These are phyloP conservation scores for Platysternon megacephalum DNA, from an alignment of 2,113 vertebrate genomes.

Conservation along the genomic window DNA sequence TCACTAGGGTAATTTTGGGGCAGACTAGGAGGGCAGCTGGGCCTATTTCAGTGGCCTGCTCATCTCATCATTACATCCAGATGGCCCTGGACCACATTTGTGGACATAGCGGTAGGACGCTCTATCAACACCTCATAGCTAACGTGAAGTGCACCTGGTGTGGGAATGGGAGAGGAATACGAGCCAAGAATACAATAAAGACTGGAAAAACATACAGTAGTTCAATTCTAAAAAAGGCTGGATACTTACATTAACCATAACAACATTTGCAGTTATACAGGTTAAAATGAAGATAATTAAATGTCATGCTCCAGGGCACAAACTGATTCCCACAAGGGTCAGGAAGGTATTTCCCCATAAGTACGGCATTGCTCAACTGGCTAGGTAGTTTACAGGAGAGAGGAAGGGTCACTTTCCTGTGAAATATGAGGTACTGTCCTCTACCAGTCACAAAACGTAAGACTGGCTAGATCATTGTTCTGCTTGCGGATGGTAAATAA, in stretches of 20 bases:
- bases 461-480: neutral
- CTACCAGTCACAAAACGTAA: neutral
- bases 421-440: neutral
- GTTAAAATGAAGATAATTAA: neutral
- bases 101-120: neutral
- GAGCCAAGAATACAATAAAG: neutral
- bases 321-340: neutral
- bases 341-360: neutral
- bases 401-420: neutral
- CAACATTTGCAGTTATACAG: neutral
- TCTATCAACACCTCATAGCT: neutral
- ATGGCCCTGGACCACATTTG: neutral
- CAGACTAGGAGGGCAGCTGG: too few relatives aligned
- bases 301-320: neutral
- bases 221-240: neutral
- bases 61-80: neutral
- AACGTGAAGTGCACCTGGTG: neutral
- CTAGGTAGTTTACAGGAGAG: neutral
- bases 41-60: neutral
- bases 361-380: neutral
- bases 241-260: neutral
- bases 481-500: neutral
- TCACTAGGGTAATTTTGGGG: neutral
- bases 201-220: neutral
- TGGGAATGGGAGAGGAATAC: neutral